Percentiles rank a stretch among this genome's conserved stretches.
Conservation (phyloP, 2,797 vertebrate genomes). For the Macroramphosus scolopax region DNA sequence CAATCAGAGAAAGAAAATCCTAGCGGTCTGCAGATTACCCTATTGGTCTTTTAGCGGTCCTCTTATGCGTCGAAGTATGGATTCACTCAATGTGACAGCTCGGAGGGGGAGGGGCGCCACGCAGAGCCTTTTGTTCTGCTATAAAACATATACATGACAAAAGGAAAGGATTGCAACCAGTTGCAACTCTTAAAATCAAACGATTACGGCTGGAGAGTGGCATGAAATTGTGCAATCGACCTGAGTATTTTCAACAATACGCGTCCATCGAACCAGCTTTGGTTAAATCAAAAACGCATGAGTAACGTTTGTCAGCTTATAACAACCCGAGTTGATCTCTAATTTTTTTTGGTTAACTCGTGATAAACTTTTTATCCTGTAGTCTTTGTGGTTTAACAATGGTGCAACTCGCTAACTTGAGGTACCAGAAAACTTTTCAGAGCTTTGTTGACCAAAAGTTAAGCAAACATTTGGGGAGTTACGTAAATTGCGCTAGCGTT, state of each 20-base stretch:
- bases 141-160: neutral
- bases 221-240: neutral
- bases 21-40: neutral
- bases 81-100: conserved; percentile 15
- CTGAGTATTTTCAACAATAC: neutral
- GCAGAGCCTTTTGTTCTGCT: conserved; percentile 44
- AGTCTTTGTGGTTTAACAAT: no score
- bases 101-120: conserved; percentile 23
- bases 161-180: neutral
- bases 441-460: neutral
- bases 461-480: neutral
- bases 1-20: neutral
- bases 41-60: no score
- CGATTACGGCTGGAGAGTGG: neutral
- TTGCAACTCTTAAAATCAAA: neutral
- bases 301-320: neutral
- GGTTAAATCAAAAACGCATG: neutral
- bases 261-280: neutral
- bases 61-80: conserved; percentile 1
- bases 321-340: neutral
- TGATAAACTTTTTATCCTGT: neutral
- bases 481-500: neutral
- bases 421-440: neutral
- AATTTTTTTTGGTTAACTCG: neutral
- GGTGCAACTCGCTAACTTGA: no score